Conservation (phyloP, 2,888 invertebrate genomes). For the Tenthredo amoena region DNA sequence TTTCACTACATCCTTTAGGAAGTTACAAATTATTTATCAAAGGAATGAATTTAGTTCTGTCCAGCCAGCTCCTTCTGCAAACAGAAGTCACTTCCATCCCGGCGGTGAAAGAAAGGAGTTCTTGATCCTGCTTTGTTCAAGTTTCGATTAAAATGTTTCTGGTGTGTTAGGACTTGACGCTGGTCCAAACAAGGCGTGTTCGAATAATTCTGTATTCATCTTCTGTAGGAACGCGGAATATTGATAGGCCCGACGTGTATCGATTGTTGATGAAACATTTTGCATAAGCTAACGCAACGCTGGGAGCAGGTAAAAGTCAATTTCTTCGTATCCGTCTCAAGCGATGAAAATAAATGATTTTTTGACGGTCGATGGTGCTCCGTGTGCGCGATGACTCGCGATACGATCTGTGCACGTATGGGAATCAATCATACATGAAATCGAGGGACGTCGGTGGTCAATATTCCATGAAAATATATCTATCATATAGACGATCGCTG, state of each 20-base stretch:
- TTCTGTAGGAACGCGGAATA: conserved; percentile 35
- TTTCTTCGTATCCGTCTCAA: conserved; percentile 26
- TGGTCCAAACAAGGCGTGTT: conserved; percentile 12
- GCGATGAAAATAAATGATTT: conserved; percentile 28
- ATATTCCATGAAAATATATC: conserved; percentile 5
- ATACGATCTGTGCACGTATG: conserved; percentile 38
- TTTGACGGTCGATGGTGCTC: conserved; percentile 14
- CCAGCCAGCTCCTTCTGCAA: neutral
- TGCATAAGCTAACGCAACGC: conserved; percentile 27
- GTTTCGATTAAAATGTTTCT: conserved; percentile 23
- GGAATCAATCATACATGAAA: conserved; percentile 47
- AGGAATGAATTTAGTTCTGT: neutral
- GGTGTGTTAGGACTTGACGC: conserved; percentile 13
- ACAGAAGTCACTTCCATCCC: neutral
- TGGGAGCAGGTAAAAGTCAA: conserved; percentile 22
- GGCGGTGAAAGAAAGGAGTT: neutral
- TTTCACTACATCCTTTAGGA: neutral
- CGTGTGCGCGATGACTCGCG: neutral
- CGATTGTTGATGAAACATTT: conserved; percentile 36
- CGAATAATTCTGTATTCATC: conserved; percentile 26
- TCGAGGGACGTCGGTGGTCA: conserved; percentile 14
- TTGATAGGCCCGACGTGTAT: conserved; percentile 37
- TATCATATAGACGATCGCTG: conserved; percentile 2
- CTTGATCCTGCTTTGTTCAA: neutral
- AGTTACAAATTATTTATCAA: neutral